A percentile compares a stretch with the other conserved stretches of the same genome.
Evolutionary conservation across 2,888 invertebrate genomes (phyloP).

Genomic region (Habrosyne pyritoides): DNA sequence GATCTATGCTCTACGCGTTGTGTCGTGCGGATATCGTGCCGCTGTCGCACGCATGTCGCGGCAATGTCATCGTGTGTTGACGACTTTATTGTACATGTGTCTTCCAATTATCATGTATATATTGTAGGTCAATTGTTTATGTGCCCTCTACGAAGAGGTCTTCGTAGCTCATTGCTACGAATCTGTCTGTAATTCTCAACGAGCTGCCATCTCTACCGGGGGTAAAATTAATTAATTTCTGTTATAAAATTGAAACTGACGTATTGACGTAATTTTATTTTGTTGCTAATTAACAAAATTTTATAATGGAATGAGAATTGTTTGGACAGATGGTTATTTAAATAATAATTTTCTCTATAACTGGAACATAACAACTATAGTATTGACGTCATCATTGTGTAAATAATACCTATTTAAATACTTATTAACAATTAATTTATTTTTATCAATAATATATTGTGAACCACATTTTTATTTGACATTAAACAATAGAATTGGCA

Average conservation of each 20-base stretch:
- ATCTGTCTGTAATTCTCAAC: not conserved
- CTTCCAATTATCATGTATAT: no score
- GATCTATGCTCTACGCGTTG: slow-evolving; percentile 32
- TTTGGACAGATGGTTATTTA: not conserved
- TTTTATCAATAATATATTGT: no score
- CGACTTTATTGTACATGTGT: slow-evolving; percentile 12
- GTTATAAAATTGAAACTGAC: not conserved
- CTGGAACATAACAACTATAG: not conserved
- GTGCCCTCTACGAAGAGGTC: not conserved
- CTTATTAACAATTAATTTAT: no score
- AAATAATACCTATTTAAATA: not conserved
- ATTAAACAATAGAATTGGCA: no score
- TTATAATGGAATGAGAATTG: no score
- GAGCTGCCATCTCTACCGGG: not conserved
- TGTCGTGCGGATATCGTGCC: slow-evolving; percentile 9
- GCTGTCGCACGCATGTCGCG: slow-evolving; percentile 18
- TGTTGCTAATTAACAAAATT: no score
- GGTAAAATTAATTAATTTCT: no score
- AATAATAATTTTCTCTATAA: not conserved
- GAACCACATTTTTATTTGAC: no score
- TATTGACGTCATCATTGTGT: not conserved
- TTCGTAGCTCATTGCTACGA: not conserved
- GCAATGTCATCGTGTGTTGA: slow-evolving; percentile 23
- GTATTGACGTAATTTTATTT: not conserved
- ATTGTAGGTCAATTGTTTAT: no score